These are phyloP conservation scores for Trachythela sp. DNA, from an alignment of 64 coral and sea anemone species.

Conservation along the genomic window DNA sequence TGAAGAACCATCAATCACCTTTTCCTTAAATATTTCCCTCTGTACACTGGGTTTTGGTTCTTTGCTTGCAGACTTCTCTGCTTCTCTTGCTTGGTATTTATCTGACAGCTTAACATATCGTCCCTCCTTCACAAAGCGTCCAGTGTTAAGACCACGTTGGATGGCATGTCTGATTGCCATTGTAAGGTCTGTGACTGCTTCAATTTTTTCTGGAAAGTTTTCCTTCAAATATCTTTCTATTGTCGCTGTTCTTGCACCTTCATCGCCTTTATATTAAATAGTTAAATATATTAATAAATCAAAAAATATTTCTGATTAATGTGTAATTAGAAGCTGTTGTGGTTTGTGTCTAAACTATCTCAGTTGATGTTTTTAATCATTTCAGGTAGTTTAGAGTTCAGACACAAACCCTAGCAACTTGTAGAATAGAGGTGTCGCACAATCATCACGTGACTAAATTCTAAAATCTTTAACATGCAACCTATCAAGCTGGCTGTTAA, in stretches of 20 bases:
- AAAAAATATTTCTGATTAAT: too few relatives aligned
- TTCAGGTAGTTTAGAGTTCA: too few relatives aligned
- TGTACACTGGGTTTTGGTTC: neutral
- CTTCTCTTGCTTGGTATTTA: slow-evolving; percentile 55
- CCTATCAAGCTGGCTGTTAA: too few relatives aligned
- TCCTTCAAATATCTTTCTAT: slow-evolving; percentile 77
- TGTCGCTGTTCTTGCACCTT: slow-evolving; percentile 59
- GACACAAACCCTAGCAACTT: too few relatives aligned
- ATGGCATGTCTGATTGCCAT: slow-evolving; percentile 63
- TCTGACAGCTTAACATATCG: slow-evolving; percentile 59
- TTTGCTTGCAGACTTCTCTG: neutral
- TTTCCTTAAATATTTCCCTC: neutral
- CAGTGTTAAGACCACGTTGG: slow-evolving; percentile 54
- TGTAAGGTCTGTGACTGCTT: slow-evolving; percentile 34
- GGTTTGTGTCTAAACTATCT: too few relatives aligned
- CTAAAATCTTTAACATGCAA: too few relatives aligned
- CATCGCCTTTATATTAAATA: slow-evolving; percentile 59
- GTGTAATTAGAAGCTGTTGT: too few relatives aligned
- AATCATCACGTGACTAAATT: too few relatives aligned
- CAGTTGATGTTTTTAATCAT: too few relatives aligned
- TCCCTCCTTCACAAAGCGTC: slow-evolving; percentile 72
- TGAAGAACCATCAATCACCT: too few relatives aligned
- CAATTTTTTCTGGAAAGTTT: slow-evolving; percentile 50
- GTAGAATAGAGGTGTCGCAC: too few relatives aligned
- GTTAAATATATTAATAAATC: too few relatives aligned